Conservation (phyloP, 2,113 vertebrate genomes). For the Papio anubis region DNA sequence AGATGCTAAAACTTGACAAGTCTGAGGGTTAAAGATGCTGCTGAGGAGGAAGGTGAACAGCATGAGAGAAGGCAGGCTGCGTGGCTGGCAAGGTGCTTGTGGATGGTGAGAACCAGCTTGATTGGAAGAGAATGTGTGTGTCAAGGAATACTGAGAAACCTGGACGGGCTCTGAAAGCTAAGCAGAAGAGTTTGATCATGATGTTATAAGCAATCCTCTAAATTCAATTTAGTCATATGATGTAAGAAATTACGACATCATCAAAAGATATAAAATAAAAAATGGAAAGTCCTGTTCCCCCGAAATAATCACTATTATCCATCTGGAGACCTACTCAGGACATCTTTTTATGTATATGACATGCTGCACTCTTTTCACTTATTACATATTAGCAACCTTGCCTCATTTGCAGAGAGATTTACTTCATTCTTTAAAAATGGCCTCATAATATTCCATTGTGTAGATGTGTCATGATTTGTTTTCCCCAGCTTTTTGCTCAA, state of each 20-base stretch:
- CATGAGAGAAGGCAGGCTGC: too few relatives aligned
- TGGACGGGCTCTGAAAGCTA: background rate
- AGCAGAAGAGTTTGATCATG: background rate
- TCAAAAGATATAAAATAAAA: background rate
- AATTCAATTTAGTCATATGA: background rate
- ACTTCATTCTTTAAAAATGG: background rate
- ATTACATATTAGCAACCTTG: background rate
- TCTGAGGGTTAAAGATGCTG: background rate
- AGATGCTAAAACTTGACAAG: background rate
- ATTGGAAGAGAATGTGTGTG: accelerated
- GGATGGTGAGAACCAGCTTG: background rate
- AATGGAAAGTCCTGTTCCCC: background rate
- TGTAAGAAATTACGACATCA: background rate
- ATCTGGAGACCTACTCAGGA: background rate
- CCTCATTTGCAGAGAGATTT: background rate
- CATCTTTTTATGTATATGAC: background rate
- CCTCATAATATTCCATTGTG: background rate
- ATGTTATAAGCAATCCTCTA: background rate
- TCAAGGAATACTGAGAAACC: background rate
- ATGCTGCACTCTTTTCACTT: background rate
- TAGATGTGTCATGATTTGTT: background rate
- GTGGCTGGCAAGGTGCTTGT: accelerated
- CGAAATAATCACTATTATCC: background rate
- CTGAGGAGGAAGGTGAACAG: accelerated
- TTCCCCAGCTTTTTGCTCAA: background rate